Conservation (phyloP, 2,113 vertebrate genomes). For the Verasper variegatus region DNA sequence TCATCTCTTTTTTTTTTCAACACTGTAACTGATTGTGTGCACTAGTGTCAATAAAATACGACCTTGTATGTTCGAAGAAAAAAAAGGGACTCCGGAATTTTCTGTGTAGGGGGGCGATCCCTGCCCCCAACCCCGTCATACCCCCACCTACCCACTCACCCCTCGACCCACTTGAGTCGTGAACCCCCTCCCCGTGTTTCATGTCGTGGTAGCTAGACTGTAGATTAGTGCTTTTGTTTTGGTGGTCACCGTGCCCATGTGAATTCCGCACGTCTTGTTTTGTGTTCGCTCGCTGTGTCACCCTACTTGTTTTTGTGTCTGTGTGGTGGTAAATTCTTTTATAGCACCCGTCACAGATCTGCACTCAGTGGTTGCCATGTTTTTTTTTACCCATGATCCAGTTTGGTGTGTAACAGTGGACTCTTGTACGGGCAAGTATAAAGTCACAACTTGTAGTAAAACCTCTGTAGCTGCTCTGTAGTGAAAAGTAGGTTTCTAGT, state of each 20-base stretch:
- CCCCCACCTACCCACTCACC: background rate
- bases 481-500: constrained; percentile 23
- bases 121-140: background rate
- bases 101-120: constrained; percentile 65
- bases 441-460: constrained; percentile 54
- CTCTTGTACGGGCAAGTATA: constrained; percentile 78
- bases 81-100: constrained; percentile 84
- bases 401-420: constrained; percentile 70
- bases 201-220: constrained; percentile 56
- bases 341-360: constrained; percentile 64
- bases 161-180: background rate
- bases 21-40: constrained; percentile 87
- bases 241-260: too few relatives aligned
- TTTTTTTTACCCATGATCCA: constrained; percentile 71
- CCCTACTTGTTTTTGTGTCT: constrained; percentile 20
- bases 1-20: constrained; percentile 72
- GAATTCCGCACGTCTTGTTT: background rate
- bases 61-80: constrained; percentile 81
- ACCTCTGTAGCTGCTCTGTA: constrained; percentile 58
- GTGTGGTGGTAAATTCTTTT: constrained; percentile 60
- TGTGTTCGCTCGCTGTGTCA: background rate
- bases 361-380: constrained; percentile 64
- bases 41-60: constrained; percentile 92
- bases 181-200: constrained; percentile 34
- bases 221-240: constrained; percentile 57